Base-by-base conservation (phyloP, 2,113 vertebrate species). In the Embiotoca jacksoni region DNA sequence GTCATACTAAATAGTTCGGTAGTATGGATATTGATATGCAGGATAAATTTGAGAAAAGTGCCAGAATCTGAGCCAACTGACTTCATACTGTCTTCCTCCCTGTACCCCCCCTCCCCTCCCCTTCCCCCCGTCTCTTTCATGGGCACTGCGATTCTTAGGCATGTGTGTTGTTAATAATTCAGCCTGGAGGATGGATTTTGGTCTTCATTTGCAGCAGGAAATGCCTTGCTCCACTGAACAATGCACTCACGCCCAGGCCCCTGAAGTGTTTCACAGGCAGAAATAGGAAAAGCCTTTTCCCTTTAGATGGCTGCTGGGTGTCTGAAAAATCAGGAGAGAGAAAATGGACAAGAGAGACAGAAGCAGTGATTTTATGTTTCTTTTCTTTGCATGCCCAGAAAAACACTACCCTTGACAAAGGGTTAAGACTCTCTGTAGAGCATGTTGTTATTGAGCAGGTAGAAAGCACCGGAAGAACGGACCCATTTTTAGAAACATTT, bases 141-240 rank as follows among this genome's bases (percentile, higher is more conserved):
- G 78, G 81, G 78, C 74, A 53, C 55, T 61, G 65, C 37, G 72
- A 78, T 79, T 80, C 75, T 77, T 49, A 23, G 54, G 73, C 62
- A 54, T 86, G 84, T 59, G 49, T 53, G 60, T 81, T 81, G 71
- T 94, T 88, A 93, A 94, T 94, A 90, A 92, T 94, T 92, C 72
- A 92, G 79, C 80, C 75, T 71, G 57, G 35, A 72, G 75, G 83
- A 78, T 84, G 88, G 86, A 88, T 89, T 92, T 74, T 87, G 79
- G 70, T 89, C 83, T 92, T 91, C 79, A 88, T 90, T 87, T 89
- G 73, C 77, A 67, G 82, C 70, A 88, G 83, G 75, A 91, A 90
- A 80, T 76, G 73, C 69, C 56, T 75, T 88, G 88, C 88, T 89
- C 71, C 74, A 78, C 55, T 92, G 86, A 93, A 88, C 91, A 91